A percentile compares a stretch with the other conserved stretches of the same genome.
phyloP scores from a whole-genome alignment of 2,113 vertebrate species.

The Xiphias gladius region DNA sequence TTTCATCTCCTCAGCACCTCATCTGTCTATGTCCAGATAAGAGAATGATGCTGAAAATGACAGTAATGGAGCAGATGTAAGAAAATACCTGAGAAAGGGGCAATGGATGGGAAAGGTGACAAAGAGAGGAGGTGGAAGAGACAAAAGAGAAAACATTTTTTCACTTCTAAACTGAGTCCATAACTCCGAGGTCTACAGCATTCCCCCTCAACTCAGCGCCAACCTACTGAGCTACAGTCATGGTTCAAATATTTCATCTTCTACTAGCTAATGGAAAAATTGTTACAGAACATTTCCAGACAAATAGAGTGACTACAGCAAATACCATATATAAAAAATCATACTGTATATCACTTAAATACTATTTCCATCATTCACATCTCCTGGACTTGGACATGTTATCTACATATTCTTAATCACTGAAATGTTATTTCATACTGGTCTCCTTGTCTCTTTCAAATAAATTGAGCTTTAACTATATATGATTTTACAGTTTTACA shows the following conservation, averaged over 20 bases:
- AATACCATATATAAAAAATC: neutral
- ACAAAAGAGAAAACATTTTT: neutral
- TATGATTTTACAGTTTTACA: neutral
- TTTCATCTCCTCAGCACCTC: conserved; percentile 65
- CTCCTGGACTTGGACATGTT: neutral
- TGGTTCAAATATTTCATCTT: conserved; percentile 27
- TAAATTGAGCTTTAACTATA: neutral
- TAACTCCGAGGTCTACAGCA: neutral
- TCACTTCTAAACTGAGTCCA: conserved; percentile 8
- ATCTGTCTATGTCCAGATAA: conserved; percentile 63
- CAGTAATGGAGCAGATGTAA: conserved; percentile 53
- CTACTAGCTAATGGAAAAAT: neutral
- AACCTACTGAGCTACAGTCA: conserved; percentile 13
- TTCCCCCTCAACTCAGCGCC: conserved; percentile 15
- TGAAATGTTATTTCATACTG: neutral
- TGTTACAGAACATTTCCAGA: conserved; percentile 24
- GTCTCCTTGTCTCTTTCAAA: neutral
- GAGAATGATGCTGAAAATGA: conserved; percentile 44
- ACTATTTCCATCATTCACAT: neutral
- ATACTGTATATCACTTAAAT: neutral
- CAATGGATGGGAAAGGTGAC: conserved; percentile 8
- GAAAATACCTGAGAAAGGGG: conserved; percentile 43
- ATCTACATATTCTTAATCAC: neutral
- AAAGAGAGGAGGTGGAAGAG: conserved; percentile 9
- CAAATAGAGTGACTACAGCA: neutral